Evolutionary conservation across 2,797 vertebrate species (phyloP).

Genomic region (Catharus ustulatus): DNA sequence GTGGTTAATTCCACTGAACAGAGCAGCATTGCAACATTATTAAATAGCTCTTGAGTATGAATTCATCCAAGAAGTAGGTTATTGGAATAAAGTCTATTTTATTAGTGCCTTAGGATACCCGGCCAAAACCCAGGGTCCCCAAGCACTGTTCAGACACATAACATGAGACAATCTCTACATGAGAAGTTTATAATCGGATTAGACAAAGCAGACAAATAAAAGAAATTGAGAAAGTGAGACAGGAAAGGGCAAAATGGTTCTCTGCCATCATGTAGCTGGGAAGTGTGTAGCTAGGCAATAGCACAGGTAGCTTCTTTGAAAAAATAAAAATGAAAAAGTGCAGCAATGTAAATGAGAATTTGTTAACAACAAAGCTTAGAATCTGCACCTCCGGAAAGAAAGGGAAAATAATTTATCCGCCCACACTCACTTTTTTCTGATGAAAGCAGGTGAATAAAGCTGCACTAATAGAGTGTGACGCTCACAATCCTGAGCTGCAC

Average conservation of each 20-base stretch:
- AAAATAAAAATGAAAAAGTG: constrained; percentile 66
- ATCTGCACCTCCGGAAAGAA: constrained; percentile 75
- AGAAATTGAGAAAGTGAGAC: neutral
- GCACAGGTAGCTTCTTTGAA: constrained; percentile 26
- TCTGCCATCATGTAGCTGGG: neutral
- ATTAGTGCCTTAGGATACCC: constrained; percentile 5
- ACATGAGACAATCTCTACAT: neutral
- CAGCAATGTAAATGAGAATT: constrained; percentile 68
- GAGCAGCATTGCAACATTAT: neutral
- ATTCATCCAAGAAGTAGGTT: constrained; percentile 12
- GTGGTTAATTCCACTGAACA: neutral
- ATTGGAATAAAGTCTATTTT: constrained; percentile 29
- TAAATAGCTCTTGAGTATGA: constrained; percentile 24
- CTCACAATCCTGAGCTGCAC: constrained; percentile 61
- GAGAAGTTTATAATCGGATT: neutral
- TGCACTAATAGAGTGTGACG: constrained; percentile 73
- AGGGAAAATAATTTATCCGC: constrained; percentile 79
- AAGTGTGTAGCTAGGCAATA: neutral
- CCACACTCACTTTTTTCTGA: constrained; percentile 77
- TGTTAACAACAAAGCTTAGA: constrained; percentile 75
- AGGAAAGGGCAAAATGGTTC: neutral
- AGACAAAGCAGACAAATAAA: neutral
- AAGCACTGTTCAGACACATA: neutral
- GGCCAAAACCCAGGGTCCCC: neutral
- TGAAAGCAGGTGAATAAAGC: constrained; percentile 76